These are phyloP conservation scores for Epirrita christyi DNA, from an alignment of 2,888 invertebrate genomes.

Conservation along the genomic window DNA sequence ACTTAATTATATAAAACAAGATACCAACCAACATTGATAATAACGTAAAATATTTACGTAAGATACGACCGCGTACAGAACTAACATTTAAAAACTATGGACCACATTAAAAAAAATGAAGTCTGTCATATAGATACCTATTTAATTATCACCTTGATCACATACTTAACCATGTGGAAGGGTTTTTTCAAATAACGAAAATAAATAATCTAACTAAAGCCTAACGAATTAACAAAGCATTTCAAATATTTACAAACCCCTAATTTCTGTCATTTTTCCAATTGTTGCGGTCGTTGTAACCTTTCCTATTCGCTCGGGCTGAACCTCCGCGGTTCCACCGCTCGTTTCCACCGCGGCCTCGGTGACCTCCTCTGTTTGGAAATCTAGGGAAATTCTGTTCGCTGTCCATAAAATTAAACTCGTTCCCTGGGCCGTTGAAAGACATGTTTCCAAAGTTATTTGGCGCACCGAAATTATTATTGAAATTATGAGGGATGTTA, in stretches of 20 bases:
- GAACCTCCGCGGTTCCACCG: conserved; percentile 77
- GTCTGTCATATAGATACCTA: conserved; percentile 50
- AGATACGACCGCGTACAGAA: conserved; percentile 52
- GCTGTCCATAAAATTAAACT: conserved; percentile 74
- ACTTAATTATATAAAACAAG: conserved; percentile 9
- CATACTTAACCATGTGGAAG: conserved; percentile 70
- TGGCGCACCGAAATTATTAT: conserved; percentile 69
- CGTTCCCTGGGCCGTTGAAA: conserved; percentile 72
- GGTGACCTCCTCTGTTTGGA: conserved; percentile 72
- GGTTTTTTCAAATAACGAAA: conserved; percentile 46
- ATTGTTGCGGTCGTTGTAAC: conserved; percentile 79
- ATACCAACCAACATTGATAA: conserved; percentile 40
- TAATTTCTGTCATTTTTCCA: conserved; percentile 81
- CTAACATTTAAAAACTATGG: conserved; percentile 42
- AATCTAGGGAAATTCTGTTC: conserved; percentile 75
- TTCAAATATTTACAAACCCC: conserved; percentile 21
- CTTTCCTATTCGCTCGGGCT: conserved; percentile 78
- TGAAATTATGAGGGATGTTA: conserved; percentile 77
- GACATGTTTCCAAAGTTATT: conserved; percentile 76
- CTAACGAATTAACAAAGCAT: conserved; percentile 6
- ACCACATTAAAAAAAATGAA: conserved; percentile 62
- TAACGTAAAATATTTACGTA: conserved; percentile 51
- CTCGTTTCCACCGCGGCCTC: conserved; percentile 76
- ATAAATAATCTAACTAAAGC: conserved; percentile 51
- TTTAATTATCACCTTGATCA: conserved; percentile 74